phyloP scores from a whole-genome alignment of 2,113 vertebrate species.

The Laterallus jamaicensis region DNA sequence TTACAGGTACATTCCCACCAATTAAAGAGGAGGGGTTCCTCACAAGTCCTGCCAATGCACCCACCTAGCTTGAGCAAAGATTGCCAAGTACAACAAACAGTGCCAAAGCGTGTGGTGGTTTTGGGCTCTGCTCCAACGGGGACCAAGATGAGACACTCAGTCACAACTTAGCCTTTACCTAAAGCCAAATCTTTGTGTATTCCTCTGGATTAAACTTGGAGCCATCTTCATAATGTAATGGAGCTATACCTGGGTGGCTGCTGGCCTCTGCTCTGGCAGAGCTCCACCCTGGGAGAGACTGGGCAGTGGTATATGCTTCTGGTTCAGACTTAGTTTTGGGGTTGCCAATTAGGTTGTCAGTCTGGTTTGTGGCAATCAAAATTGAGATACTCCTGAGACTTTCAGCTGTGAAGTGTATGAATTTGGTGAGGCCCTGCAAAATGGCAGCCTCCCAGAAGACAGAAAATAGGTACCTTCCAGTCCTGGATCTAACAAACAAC shows the following conservation, averaged over 20 bases:
- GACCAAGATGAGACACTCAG: constrained; percentile 63
- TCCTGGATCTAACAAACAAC: constrained; percentile 40
- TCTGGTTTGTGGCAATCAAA: constrained; percentile 32
- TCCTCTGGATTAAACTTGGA: constrained; percentile 29
- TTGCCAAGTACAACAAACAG: constrained; percentile 64
- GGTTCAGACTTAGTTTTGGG: constrained; percentile 17
- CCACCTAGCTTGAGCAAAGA: constrained; percentile 54
- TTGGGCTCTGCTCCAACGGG: constrained; percentile 28
- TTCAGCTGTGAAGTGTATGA: constrained; percentile 23
- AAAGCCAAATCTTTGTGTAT: constrained; percentile 51
- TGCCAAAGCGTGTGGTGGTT: constrained; percentile 66
- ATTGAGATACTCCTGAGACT: background rate
- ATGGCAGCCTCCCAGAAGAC: constrained; percentile 6
- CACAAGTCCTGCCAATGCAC: constrained; percentile 72
- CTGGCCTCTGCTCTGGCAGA: constrained; percentile 15
- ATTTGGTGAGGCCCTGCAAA: constrained; percentile 30
- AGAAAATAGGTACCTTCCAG: constrained; percentile 67
- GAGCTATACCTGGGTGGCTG: background rate
- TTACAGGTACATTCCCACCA: constrained; percentile 68
- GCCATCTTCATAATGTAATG: background rate
- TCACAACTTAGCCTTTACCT: constrained; percentile 53
- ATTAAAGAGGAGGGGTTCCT: constrained; percentile 73
- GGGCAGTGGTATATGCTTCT: background rate
- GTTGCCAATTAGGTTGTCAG: background rate
- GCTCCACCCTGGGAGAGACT: background rate